Base-by-base conservation (phyloP, 1,140 invertebrate species). In the Leptinotarsa defecta region DNA sequence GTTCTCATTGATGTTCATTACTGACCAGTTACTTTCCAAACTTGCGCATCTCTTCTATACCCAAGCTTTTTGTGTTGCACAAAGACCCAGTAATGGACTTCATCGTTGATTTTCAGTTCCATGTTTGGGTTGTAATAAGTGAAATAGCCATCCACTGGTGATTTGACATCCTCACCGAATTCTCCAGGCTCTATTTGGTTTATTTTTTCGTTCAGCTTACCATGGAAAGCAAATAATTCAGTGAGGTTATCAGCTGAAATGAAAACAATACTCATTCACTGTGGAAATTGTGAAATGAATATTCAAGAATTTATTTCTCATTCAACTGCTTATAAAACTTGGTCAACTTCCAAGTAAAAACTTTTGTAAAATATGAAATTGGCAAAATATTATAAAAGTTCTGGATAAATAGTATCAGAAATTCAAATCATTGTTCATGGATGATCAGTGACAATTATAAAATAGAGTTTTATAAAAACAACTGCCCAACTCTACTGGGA, bases 31-130 rank as follows among this genome's bases (percentile, higher is more conserved):
- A 84, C 82, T 15, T 20, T 79, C 80, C 78, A 85, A 48, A 8
- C 48, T 57, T 77, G 78, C n/a, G 77, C 75, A 52, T 82, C 79
- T 67, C 80, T 82, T 49, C 77, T 67, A 74, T 82, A 85, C 8
- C 84, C 83, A 3, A 83, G 63, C 52, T 76, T 77, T 19, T 82
- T 72, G 27, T 81, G 69, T 68, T 85, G 83, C 3, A 85, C 80
- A 74, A 82, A 84, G 13, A 84, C 73, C 83, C 84, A 84, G 75
- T 84, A 85, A 71, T 83, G 20, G 20, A 85, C 76, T 13, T 72
- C 76, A 76, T 85, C 84, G 0, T 77, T 80, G 2, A 77, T 57
- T 43, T 80, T 77, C 8, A 85, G 62, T 64, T 68, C 71, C n/a
- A 80, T 52, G n/a, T 80, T 71, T 2, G 64, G 68, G 70, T 85